Percentiles rank a stretch among this genome's conserved stretches.
Evolutionary conservation across 2,113 vertebrate genomes (phyloP).

Genomic region (Bufo gargarizans): DNA sequence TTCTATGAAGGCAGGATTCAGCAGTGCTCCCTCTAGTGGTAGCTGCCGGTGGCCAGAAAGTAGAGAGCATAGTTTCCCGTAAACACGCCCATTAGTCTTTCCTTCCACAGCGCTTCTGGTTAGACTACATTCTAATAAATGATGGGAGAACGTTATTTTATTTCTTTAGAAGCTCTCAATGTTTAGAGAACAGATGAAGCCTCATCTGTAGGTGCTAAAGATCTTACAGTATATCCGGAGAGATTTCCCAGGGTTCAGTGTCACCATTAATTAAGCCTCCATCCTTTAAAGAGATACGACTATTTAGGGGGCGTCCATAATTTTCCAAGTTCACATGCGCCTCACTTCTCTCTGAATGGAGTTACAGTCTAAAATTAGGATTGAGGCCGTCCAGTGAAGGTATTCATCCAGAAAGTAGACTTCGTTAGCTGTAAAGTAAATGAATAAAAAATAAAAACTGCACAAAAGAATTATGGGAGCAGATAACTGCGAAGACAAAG

Average conservation of each 20-base stretch:
- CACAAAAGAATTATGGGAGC: slow-evolving; percentile 51
- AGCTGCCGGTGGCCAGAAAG: too few species aligned
- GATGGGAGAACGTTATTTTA: too few species aligned
- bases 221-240: background rate
- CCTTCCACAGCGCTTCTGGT: too few species aligned
- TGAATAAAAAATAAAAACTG: slow-evolving; percentile 12
- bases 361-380: background rate
- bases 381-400: slow-evolving; percentile 7
- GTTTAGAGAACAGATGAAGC: background rate
- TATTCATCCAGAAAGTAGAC: slow-evolving; percentile 51
- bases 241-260: background rate
- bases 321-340: slow-evolving; percentile 15
- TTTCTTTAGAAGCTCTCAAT: too few species aligned
- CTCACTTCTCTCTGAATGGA: background rate
- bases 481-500: slow-evolving; percentile 41
- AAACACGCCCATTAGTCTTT: too few species aligned
- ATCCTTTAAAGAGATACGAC: background rate
- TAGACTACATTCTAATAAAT: too few species aligned
- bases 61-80: too few species aligned
- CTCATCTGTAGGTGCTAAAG: background rate
- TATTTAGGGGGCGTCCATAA: background rate
- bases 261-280: background rate
- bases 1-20: too few species aligned
- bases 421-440: slow-evolving; percentile 34
- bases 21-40: too few species aligned